These are phyloP conservation scores for Conchocele bisecta DNA, from an alignment of 2,888 invertebrate genomes.

Conservation along the genomic window DNA sequence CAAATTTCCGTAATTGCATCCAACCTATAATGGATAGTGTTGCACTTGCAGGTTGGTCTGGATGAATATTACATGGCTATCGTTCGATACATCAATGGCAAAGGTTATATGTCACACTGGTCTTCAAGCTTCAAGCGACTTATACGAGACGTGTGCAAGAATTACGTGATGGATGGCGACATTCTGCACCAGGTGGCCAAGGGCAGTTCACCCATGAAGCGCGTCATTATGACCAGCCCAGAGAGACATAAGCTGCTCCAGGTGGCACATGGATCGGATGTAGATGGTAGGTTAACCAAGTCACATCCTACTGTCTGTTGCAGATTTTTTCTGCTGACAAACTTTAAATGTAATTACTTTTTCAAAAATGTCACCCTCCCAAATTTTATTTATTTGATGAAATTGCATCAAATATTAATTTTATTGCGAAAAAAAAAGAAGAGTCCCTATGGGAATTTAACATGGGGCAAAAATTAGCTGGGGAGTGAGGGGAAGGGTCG, in stretches of 20 bases:
- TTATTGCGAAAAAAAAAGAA: no score
- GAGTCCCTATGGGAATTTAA: no score
- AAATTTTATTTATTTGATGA: no score
- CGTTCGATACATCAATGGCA: conserved; percentile 50
- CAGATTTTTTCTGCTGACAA: no score
- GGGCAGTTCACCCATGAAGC: conserved; percentile 36
- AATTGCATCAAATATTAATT: no score
- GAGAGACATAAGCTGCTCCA: conserved; percentile 62
- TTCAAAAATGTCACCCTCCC: no score
- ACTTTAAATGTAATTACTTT: no score
- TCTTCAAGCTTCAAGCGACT: conserved; percentile 59
- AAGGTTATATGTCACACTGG: conserved; percentile 56
- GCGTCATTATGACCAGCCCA: conserved; percentile 54
- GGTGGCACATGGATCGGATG: conserved; percentile 60
- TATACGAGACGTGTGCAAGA: conserved; percentile 60
- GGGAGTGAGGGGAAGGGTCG: no score
- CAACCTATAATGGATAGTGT: neutral
- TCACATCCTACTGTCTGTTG: no score
- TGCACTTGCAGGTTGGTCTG: conserved; percentile 47
- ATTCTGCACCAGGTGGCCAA: conserved; percentile 48
- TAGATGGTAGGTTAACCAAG: no score
- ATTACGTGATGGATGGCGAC: conserved; percentile 55
- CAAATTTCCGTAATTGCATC: no score
- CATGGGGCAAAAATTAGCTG: no score
- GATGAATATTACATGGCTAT: conserved; percentile 53